Conservation (phyloP, 2,113 vertebrate genomes). For the Forbesichthys papilliferus region DNA sequence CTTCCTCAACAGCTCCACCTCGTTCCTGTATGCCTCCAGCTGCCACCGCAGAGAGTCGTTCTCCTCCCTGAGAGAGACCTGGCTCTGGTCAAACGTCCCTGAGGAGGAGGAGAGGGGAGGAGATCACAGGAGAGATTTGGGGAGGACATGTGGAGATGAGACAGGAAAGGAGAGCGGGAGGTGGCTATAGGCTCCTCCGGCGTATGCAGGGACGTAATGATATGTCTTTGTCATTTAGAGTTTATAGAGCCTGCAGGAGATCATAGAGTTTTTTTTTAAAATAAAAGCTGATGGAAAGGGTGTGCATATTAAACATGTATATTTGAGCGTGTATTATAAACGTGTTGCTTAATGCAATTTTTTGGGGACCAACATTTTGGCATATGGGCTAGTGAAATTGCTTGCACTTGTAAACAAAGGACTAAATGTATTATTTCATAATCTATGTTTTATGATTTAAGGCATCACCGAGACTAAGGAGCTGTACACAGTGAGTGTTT, state of each 20-base stretch:
- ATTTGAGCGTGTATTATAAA: not conserved
- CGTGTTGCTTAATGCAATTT: not conserved
- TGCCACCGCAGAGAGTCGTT: conserved; percentile 97
- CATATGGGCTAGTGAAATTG: too few species aligned
- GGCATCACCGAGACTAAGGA: not conserved
- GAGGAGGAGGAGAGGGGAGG: not conserved
- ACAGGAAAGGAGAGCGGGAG: too few species aligned
- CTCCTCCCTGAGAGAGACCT: conserved; percentile 86
- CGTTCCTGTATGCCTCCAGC: conserved; percentile 92
- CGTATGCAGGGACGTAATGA: not conserved
- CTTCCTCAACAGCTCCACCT: conserved; percentile 92
- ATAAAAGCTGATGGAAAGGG: too few species aligned
- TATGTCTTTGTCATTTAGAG: not conserved
- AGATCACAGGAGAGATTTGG: not conserved
- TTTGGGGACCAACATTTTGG: too few species aligned
- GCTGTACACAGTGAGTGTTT: not conserved
- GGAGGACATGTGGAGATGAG: not conserved
- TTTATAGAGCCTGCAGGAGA: not conserved
- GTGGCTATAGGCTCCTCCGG: not conserved
- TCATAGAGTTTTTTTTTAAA: not conserved
- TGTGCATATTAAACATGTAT: not conserved
- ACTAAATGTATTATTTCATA: not conserved
- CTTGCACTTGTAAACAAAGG: too few species aligned
- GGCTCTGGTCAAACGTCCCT: conserved; percentile 85
- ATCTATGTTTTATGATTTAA: not conserved